phyloP scores from a whole-genome alignment of 2,113 vertebrate species.

The Leptocoma aspasia region DNA sequence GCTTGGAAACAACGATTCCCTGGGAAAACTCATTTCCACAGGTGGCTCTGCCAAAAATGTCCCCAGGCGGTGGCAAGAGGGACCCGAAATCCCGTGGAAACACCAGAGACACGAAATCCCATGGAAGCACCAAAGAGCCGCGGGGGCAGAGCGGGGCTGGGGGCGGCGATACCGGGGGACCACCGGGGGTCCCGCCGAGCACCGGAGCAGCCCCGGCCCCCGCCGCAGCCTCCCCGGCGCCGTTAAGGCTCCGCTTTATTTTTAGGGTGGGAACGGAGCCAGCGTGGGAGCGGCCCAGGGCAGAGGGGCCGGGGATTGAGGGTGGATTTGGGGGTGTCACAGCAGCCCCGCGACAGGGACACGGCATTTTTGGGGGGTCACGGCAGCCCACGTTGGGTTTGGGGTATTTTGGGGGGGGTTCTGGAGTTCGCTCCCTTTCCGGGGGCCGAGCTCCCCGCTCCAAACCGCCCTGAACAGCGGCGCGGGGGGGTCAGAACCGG shows the following conservation, averaged over 20 bases:
- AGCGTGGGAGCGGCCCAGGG: neutral
- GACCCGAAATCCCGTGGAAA: neutral
- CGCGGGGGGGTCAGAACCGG: neutral
- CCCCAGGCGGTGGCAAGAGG: accelerated
- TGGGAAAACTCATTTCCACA: neutral
- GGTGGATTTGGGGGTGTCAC: neutral
- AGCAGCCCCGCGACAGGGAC: no score
- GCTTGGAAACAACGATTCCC: neutral
- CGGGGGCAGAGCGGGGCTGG: no score
- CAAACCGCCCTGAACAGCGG: neutral
- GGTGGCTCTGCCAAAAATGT: neutral
- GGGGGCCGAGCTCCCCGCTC: no score
- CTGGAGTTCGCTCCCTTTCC: neutral
- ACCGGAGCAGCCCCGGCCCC: neutral
- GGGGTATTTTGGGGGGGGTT: neutral
- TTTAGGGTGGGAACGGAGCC: neutral
- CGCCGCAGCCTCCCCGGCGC: neutral
- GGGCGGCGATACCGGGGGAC: no score
- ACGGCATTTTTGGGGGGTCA: no score
- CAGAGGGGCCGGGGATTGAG: neutral
- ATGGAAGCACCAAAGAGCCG: accelerated
- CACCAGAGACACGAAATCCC: accelerated
- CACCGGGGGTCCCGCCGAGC: neutral
- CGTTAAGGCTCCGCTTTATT: neutral
- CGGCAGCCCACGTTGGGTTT: no score